Conservation (phyloP, 2,113 vertebrate species). For the Clinocottus analis region DNA sequence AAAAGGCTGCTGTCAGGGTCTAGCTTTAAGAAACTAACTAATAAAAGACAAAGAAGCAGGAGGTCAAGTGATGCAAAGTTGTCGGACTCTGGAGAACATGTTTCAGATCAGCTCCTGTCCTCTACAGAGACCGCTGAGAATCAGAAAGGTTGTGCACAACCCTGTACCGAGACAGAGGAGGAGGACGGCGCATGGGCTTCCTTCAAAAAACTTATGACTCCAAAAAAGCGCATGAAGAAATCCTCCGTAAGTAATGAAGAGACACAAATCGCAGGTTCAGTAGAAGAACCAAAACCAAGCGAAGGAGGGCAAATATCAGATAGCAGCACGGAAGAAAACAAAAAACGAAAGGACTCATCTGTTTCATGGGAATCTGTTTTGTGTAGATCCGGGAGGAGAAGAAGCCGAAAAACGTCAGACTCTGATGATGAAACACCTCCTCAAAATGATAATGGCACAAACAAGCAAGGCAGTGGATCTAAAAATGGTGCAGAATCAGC, state of each 20-base stretch:
- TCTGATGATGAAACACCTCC: slow-evolving; percentile 85
- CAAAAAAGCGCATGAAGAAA: slow-evolving; percentile 87
- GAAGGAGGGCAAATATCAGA: slow-evolving; percentile 82
- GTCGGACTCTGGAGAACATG: slow-evolving; percentile 79
- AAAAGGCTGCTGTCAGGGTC: slow-evolving; percentile 89
- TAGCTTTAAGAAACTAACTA: slow-evolving; percentile 89
- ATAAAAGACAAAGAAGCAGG: slow-evolving; percentile 87
- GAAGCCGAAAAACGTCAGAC: slow-evolving; percentile 87
- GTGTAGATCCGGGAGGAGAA: slow-evolving; percentile 91
- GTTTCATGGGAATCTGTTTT: slow-evolving; percentile 95
- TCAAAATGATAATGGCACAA: slow-evolving; percentile 59
- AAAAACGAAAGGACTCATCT: slow-evolving; percentile 89
- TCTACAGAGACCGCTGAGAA: slow-evolving; percentile 84
- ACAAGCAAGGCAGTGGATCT: slow-evolving; percentile 72
- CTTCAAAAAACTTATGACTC: slow-evolving; percentile 93
- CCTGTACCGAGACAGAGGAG: slow-evolving; percentile 80
- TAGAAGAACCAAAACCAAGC: slow-evolving; percentile 81
- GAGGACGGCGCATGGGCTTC: slow-evolving; percentile 89
- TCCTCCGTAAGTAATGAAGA: slow-evolving; percentile 80
- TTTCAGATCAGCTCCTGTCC: slow-evolving; percentile 76
- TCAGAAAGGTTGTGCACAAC: slow-evolving; percentile 83
- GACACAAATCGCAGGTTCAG: slow-evolving; percentile 61
- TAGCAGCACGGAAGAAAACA: slow-evolving; percentile 85
- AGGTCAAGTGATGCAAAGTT: slow-evolving; percentile 77
- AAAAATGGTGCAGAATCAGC: slow-evolving; percentile 69